These are phyloP conservation scores for Bagarius yarrelli DNA, from an alignment of 2,113 vertebrate genomes.

Conservation along the genomic window DNA sequence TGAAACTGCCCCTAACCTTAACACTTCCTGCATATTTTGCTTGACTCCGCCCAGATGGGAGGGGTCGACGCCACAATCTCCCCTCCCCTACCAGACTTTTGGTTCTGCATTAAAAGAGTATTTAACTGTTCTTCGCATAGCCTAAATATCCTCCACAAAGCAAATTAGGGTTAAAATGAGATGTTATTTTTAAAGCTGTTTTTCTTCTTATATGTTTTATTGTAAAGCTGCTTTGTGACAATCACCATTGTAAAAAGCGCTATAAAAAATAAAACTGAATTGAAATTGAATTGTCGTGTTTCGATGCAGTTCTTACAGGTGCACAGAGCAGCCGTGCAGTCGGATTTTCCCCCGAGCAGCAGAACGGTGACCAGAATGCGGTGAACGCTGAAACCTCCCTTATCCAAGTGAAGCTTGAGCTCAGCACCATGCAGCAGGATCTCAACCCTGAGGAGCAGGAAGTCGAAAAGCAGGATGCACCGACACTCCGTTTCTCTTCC, in stretches of 20 bases:
- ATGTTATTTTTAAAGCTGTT: neutral
- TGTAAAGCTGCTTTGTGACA: no score
- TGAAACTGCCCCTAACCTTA: neutral
- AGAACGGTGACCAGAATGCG: neutral
- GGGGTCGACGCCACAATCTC: neutral
- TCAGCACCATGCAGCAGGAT: constrained; percentile 21
- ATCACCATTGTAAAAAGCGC: no score
- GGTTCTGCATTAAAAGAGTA: neutral
- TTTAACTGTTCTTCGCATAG: neutral
- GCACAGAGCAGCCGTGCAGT: neutral
- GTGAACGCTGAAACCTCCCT: constrained; percentile 25
- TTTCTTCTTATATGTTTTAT: neutral
- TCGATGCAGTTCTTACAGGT: neutral
- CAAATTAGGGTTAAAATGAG: neutral
- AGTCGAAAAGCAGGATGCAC: neutral
- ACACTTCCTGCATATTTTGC: neutral
- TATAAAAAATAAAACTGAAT: no score
- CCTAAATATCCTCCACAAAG: no score
- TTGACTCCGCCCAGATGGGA: neutral
- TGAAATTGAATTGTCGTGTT: neutral
- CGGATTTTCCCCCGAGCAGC: neutral
- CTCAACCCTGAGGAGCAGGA: neutral
- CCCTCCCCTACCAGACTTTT: neutral
- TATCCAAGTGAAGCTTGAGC: constrained; percentile 42
- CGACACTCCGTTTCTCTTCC: neutral